Conservation (phyloP, 1,140 invertebrate species). For the Drosophila parabipectinata region DNA sequence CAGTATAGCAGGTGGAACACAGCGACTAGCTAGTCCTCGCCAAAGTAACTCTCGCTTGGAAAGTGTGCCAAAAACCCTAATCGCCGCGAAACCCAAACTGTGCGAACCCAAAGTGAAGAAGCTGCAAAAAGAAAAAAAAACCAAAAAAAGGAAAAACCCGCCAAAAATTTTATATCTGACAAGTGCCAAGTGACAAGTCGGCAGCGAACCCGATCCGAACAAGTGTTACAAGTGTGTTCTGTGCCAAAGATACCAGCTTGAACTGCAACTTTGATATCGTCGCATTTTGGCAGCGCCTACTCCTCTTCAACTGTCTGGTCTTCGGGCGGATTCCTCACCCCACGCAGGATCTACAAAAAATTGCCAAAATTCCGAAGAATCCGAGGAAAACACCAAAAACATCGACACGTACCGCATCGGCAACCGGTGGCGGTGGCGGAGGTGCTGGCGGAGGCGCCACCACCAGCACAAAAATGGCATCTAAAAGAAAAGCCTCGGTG, state of each 20-base stretch:
- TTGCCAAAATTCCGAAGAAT: conserved; percentile 84
- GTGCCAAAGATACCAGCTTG: conserved; percentile 48
- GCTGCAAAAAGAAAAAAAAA: not conserved
- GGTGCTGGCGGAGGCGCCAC: conserved; percentile 81
- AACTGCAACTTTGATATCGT: conserved; percentile 69
- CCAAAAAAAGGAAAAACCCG: conserved; percentile 27
- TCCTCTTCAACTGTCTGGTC: conserved; percentile 62
- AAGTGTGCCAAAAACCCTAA: conserved; percentile 37
- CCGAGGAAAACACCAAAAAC: conserved; percentile 84
- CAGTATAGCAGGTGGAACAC: not conserved
- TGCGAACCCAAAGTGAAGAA: conserved; percentile 5
- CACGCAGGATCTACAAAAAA: conserved; percentile 68
- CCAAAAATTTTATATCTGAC: conserved; percentile 31
- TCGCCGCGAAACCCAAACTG: conserved; percentile 1
- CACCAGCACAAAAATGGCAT: conserved; percentile 84
- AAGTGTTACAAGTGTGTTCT: conserved; percentile 60
- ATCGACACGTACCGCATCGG: conserved; percentile 84
- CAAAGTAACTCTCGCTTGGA: not conserved
- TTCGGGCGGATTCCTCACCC: conserved; percentile 64
- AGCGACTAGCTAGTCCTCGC: not conserved
- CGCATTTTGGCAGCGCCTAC: conserved; percentile 73
- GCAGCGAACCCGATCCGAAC: conserved; percentile 44
- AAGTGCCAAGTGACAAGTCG: conserved; percentile 17
- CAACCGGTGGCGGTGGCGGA: conserved; percentile 83
- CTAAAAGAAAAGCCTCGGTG: conserved; percentile 84